phyloP scores from a whole-genome alignment of 2,797 vertebrate genomes.

The Rhinophrynus dorsalis region DNA sequence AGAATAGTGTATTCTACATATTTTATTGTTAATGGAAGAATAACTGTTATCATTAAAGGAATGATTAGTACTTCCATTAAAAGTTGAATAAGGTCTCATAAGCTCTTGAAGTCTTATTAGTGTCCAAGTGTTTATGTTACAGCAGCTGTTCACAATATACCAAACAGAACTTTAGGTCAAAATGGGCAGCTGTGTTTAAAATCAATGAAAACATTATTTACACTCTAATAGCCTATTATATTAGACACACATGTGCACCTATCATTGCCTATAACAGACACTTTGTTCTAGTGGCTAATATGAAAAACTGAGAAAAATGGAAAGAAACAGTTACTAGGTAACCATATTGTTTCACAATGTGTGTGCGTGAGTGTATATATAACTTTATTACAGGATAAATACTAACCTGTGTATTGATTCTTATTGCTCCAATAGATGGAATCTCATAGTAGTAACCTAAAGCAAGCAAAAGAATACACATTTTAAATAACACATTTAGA shows the following conservation, averaged over 20 bases:
- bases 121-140: slow-evolving; percentile 34
- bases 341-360: too few species aligned
- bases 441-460: slow-evolving; percentile 98
- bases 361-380: too few species aligned
- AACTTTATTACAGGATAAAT: too few species aligned
- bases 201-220: slow-evolving; percentile 36
- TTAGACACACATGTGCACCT: slow-evolving; percentile 39
- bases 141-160: slow-evolving; percentile 43
- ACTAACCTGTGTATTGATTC: slow-evolving; percentile 95
- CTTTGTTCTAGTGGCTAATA: neutral
- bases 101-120: slow-evolving; percentile 16
- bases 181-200: slow-evolving; percentile 46
- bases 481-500: too few species aligned
- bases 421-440: slow-evolving; percentile 95
- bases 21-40: too few species aligned
- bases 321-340: too few species aligned
- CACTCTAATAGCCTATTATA: slow-evolving; percentile 39
- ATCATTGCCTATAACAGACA: slow-evolving; percentile 28
- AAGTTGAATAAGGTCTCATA: slow-evolving; percentile 8
- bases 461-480: slow-evolving; percentile 49
- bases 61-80: slow-evolving; percentile 11
- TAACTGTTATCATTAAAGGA: too few species aligned
- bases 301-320: slow-evolving; percentile 2
- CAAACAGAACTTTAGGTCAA: slow-evolving; percentile 29
- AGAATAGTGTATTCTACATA: too few species aligned